phyloP scores from a whole-genome alignment of 2,113 vertebrate species.

The Brachyhypopomus gauderio region DNA sequence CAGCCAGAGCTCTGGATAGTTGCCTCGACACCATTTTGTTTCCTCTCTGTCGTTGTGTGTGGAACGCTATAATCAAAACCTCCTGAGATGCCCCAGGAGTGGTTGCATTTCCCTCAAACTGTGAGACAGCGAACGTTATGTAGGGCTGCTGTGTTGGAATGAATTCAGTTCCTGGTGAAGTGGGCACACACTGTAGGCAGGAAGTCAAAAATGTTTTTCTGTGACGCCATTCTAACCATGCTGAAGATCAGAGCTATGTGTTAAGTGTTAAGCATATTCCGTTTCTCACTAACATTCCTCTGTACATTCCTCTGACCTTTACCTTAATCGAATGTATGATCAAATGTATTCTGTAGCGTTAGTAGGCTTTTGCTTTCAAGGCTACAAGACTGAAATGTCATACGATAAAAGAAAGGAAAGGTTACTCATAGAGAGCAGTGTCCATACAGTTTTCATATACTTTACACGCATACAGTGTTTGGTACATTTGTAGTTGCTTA shows the following conservation, averaged over 20 bases:
- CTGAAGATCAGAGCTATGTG: slow-evolving; percentile 53
- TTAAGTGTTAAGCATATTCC: no score
- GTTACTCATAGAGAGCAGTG: no score
- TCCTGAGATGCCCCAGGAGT: slow-evolving; percentile 67
- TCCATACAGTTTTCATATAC: no score
- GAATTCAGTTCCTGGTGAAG: slow-evolving; percentile 74
- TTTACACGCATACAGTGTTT: no score
- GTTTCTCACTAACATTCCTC: no score
- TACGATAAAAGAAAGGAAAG: no score
- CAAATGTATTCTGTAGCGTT: no score
- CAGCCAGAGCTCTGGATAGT: slow-evolving; percentile 72
- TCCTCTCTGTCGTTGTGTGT: slow-evolving; percentile 63
- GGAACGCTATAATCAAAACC: slow-evolving; percentile 70
- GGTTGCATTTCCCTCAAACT: slow-evolving; percentile 75
- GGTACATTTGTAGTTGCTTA: no score
- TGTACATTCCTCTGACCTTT: no score
- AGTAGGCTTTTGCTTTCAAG: no score
- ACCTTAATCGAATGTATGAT: no score
- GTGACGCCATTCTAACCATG: slow-evolving; percentile 67
- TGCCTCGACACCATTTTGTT: slow-evolving; percentile 76
- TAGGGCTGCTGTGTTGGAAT: slow-evolving; percentile 70
- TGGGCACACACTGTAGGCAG: slow-evolving; percentile 71
- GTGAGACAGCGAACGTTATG: slow-evolving; percentile 69
- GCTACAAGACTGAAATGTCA: no score
- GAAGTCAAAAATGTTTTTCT: slow-evolving; percentile 60